A percentile compares a stretch with the other conserved stretches of the same genome.
Evolutionary conservation across 2,113 vertebrate species (phyloP).

Genomic region (Sciurus niger): DNA sequence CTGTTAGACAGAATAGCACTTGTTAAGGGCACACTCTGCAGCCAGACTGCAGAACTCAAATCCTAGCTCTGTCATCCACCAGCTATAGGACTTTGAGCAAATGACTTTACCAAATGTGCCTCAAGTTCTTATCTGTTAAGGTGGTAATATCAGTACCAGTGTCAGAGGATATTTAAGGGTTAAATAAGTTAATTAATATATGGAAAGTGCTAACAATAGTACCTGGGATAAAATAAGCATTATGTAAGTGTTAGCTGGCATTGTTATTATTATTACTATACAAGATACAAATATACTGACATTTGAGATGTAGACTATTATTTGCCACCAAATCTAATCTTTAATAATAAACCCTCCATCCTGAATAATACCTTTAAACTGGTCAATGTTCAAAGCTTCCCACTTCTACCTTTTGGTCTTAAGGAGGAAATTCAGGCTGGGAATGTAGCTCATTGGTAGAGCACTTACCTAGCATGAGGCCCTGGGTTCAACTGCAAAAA

Average conservation of each 20-base stretch:
- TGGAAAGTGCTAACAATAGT: background rate
- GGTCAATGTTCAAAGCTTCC: slow-evolving; percentile 22
- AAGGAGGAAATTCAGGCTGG: background rate
- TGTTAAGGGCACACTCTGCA: background rate
- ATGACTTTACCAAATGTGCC: background rate
- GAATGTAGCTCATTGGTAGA: no score
- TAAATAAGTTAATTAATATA: background rate
- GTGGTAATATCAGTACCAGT: background rate
- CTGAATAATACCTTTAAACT: slow-evolving; percentile 32
- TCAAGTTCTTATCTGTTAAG: background rate
- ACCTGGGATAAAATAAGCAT: background rate
- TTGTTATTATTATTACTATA: background rate
- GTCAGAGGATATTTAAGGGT: background rate
- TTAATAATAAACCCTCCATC: background rate
- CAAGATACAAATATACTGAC: background rate
- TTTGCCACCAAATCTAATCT: background rate
- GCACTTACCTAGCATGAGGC: no score
- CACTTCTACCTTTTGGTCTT: background rate
- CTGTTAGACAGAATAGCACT: background rate
- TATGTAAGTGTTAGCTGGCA: background rate
- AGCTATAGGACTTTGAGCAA: background rate
- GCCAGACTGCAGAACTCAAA: background rate
- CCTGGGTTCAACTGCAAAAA: no score
- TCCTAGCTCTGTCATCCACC: background rate
- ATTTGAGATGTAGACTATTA: background rate